Percentiles rank a stretch among this genome's conserved stretches.
phyloP scores from a whole-genome alignment of 2,888 invertebrate genomes.

The Antheraea assamensis region DNA sequence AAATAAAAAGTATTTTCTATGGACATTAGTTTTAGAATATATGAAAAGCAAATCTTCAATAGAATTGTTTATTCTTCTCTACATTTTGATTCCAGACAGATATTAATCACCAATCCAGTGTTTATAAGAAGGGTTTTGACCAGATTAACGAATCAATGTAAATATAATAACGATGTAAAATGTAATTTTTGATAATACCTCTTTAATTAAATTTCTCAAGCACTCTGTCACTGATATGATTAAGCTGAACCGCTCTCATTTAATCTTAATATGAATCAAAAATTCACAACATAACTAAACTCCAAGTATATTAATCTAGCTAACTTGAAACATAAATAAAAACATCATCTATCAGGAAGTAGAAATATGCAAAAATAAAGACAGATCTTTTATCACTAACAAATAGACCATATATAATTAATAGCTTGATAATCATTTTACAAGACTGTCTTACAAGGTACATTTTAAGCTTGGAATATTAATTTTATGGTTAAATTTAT shows the following conservation, averaged over 20 bases:
- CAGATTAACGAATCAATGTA: not conserved
- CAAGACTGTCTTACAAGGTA: constrained; percentile 25
- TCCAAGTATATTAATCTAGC: not conserved
- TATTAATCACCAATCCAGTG: not conserved
- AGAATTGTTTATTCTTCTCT: not conserved
- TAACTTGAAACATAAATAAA: not conserved
- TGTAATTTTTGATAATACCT: not conserved
- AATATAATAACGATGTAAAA: not conserved
- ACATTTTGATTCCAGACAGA: not conserved
- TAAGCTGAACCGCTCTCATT: not conserved
- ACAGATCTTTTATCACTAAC: not conserved
- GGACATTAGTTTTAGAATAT: not conserved
- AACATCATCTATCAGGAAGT: not conserved
- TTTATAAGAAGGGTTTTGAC: not conserved
- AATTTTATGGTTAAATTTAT: constrained; percentile 36
- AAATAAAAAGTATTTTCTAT: not conserved
- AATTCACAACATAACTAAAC: not conserved
- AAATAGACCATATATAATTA: not conserved
- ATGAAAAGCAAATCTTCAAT: not conserved
- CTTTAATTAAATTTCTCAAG: not conserved
- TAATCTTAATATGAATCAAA: not conserved
- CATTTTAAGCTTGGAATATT: constrained; percentile 25
- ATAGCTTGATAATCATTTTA: constrained; percentile 24
- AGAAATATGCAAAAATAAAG: not conserved
- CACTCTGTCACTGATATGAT: not conserved